These are phyloP conservation scores for Antheraea yamamai DNA, from an alignment of 2,888 invertebrate species.

Conservation along the genomic window DNA sequence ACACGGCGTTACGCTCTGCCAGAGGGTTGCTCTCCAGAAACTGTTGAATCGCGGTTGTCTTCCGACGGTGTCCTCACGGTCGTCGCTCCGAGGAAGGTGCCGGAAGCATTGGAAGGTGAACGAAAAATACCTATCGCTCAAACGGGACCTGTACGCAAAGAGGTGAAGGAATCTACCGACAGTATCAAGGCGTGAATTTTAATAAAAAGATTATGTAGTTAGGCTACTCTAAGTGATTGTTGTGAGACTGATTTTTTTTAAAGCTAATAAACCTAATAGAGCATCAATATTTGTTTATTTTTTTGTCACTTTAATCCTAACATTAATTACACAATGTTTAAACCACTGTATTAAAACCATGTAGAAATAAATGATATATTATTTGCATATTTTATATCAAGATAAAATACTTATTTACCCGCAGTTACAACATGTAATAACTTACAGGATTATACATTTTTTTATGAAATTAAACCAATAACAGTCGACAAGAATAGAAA, in stretches of 20 bases:
- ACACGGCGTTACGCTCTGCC: constrained; percentile 89
- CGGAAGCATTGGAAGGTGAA: constrained; percentile 65
- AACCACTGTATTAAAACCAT: background rate
- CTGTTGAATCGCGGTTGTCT: constrained; percentile 87
- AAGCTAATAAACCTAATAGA: constrained; percentile 23
- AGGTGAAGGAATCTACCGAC: constrained; percentile 75
- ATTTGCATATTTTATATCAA: too few relatives aligned
- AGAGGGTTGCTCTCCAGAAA: constrained; percentile 85
- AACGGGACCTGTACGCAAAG: constrained; percentile 82
- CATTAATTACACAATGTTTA: background rate
- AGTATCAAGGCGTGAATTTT: constrained; percentile 52
- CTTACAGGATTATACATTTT: too few relatives aligned
- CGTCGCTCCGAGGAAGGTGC: constrained; percentile 81
- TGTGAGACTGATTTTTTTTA: constrained; percentile 38
- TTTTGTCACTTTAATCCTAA: background rate
- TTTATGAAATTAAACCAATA: too few relatives aligned
- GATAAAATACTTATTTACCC: too few relatives aligned
- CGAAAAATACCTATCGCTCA: constrained; percentile 82
- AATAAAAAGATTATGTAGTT: background rate
- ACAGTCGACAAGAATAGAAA: too few relatives aligned
- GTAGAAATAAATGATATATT: background rate
- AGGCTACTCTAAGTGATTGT: background rate
- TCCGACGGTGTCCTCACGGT: constrained; percentile 89
- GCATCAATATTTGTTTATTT: background rate
- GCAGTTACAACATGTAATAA: too few relatives aligned